Conservation (phyloP, 1,140 invertebrate genomes). For the Drosophila insularis region DNA sequence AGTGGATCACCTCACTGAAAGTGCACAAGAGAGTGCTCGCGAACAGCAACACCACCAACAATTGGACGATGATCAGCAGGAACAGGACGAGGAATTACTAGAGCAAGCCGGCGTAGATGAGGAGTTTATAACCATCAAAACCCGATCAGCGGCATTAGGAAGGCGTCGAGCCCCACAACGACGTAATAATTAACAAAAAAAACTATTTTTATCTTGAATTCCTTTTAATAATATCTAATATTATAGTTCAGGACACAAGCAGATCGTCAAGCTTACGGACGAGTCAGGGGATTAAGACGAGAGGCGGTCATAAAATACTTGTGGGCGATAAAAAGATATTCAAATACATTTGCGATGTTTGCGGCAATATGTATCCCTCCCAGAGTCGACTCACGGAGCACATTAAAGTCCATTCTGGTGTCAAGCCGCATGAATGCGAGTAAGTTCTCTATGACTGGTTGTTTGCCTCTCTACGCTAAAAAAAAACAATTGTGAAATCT, state of each 20-base stretch:
- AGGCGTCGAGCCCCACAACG: slow-evolving; percentile 46
- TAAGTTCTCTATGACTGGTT: slow-evolving; percentile 35
- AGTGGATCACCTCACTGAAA: slow-evolving; percentile 57
- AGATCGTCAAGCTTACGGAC: slow-evolving; percentile 44
- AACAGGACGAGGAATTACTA: slow-evolving; percentile 37
- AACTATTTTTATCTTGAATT: no score
- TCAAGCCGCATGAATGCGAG: slow-evolving; percentile 81
- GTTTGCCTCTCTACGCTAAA: background rate
- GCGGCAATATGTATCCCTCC: slow-evolving; percentile 79
- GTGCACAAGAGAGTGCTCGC: slow-evolving; percentile 49
- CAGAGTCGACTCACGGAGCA: slow-evolving; percentile 78
- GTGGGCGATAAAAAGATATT: slow-evolving; percentile 71
- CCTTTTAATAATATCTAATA: slow-evolving; percentile 24
- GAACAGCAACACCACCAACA: slow-evolving; percentile 17
- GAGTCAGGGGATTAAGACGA: slow-evolving; percentile 59
- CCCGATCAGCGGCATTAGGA: slow-evolving; percentile 8
- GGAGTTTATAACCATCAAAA: slow-evolving; percentile 12
- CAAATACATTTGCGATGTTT: slow-evolving; percentile 79
- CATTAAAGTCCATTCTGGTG: slow-evolving; percentile 78
- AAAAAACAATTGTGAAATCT: no score
- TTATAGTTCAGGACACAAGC: slow-evolving; percentile 41
- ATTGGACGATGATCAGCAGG: slow-evolving; percentile 37
- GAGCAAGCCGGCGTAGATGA: background rate
- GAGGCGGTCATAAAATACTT: slow-evolving; percentile 65
- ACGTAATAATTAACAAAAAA: slow-evolving; percentile 18